Percentiles rank a stretch among this genome's conserved stretches.
Conservation (phyloP, 2,888 invertebrate species). For the Cheilosia soror region DNA sequence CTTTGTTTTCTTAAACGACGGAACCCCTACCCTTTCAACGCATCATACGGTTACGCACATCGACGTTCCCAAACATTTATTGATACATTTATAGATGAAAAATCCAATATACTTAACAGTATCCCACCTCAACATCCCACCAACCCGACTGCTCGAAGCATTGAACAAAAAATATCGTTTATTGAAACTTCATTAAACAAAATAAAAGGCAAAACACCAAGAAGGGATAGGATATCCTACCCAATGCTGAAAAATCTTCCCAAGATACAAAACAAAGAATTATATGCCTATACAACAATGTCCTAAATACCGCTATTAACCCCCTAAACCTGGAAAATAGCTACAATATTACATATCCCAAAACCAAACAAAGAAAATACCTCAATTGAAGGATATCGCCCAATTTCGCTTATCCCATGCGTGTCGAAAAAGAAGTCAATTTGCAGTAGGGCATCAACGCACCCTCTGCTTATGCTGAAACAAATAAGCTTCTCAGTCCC, state of each 20-base stretch:
- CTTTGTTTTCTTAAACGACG: too few relatives aligned
- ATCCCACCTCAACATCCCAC: not conserved
- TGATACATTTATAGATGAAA: not conserved
- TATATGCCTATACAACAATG: not conserved
- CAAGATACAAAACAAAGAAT: not conserved
- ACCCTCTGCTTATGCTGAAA: not conserved
- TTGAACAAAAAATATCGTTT: not conserved
- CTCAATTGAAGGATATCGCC: not conserved
- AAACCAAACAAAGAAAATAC: conserved; percentile 6
- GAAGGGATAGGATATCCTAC: conserved; percentile 4
- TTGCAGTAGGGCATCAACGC: too few relatives aligned
- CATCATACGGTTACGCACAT: too few relatives aligned
- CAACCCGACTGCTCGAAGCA: conserved; percentile 1
- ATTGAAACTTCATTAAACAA: not conserved
- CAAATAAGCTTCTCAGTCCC: not conserved
- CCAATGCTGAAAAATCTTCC: conserved; percentile 4
- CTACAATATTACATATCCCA: conserved; percentile 12
- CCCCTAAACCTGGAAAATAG: conserved; percentile 16
- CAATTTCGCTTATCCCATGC: not conserved
- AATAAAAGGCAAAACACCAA: not conserved
- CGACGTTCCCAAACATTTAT: too few relatives aligned
- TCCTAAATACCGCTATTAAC: not conserved
- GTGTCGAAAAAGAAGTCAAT: not conserved
- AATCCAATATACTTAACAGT: not conserved
- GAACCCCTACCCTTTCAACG: too few relatives aligned